Base-by-base conservation (phyloP, 2,113 vertebrate genomes). In the Cygnus atratus region DNA sequence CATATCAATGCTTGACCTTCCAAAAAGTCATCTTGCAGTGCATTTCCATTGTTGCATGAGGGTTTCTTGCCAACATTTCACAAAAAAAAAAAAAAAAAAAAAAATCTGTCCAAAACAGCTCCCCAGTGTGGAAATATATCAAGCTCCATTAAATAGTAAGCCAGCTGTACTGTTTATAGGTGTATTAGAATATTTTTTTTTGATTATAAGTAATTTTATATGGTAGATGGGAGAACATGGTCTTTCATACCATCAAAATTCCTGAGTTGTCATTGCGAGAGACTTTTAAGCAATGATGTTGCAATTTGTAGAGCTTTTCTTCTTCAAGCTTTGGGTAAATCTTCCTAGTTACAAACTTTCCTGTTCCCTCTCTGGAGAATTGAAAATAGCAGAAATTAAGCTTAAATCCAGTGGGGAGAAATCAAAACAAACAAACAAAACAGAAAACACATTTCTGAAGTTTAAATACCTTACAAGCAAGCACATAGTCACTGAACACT, bases 101-200 rank as follows among this genome's bases (percentile, higher is more conserved):
- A 39, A 39, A 39, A 39, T 80, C 52, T 66, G 24, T 41, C 58
- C 92, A 62, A 81, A 95, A 87, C 14, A 62, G 48, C 48, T 81
- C 86, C 58, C 87, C 70, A 11, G 55, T 74, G 80, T 82, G 62
- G 37, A 54, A 33, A 44, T 91, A 41, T 37, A 88, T 68, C 88
- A 95, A 93, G 88, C 66, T 88, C 63, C 77, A 95, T 95, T 96
- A 87, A 91, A 82, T 93, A 92, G 46, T 58, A 92, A 91, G 62
- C n/a, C 92, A 95, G 33, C 44, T 96, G 74, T 81, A n/a, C 37
- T 58, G 26, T 89, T 82, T 93, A 89, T 70, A 88, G 74, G 70
- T 89, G 26, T 90, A 76, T 88, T 88, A 7, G 37, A 55, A 67
- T 81, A 18, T 44, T 22, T 21, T 63, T 71, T 65, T 67, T 41